phyloP scores from a whole-genome alignment of 37 sponge, comb jelly and placozoan species.

The Crambe crambe region DNA sequence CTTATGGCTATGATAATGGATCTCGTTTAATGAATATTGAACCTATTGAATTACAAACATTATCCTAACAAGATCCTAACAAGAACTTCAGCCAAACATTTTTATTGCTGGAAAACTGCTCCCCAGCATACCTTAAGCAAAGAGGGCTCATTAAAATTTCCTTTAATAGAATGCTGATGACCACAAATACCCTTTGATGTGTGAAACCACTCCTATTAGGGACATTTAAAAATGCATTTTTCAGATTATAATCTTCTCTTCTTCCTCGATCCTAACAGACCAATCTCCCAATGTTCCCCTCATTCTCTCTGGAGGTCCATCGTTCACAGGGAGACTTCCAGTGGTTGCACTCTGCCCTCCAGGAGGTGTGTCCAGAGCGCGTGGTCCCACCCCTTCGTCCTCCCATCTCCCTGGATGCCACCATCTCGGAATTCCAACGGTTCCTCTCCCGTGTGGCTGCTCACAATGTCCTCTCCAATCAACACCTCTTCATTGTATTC shows the following conservation, averaged over 20 bases:
- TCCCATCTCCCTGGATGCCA: conserved; percentile 82
- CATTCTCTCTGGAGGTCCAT: conserved; percentile 54
- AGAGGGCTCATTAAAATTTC: no score
- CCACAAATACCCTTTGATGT: no score
- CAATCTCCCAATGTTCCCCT: conserved; percentile 48
- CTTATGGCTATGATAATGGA: no score
- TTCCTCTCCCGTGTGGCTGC: conserved; percentile 72
- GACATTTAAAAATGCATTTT: no score
- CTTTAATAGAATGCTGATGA: no score
- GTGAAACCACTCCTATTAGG: no score
- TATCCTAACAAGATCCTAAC: no score
- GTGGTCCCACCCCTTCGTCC: conserved; percentile 76
- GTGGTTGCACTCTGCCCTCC: conserved; percentile 80
- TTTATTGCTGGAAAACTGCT: no score
- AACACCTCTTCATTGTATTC: conserved; percentile 60
- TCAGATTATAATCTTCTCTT: neutral
- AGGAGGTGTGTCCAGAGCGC: conserved; percentile 79
- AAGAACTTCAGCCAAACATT: no score
- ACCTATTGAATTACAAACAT: no score
- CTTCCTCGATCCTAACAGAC: conserved; percentile 9
- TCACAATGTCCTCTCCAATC: conserved; percentile 64
- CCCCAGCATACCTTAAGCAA: no score
- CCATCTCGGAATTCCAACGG: conserved; percentile 85
- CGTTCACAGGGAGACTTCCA: conserved; percentile 85
- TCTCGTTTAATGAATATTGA: no score